phyloP scores from a whole-genome alignment of 2,888 invertebrate genomes.

The Leptopilina drosophilae region DNA sequence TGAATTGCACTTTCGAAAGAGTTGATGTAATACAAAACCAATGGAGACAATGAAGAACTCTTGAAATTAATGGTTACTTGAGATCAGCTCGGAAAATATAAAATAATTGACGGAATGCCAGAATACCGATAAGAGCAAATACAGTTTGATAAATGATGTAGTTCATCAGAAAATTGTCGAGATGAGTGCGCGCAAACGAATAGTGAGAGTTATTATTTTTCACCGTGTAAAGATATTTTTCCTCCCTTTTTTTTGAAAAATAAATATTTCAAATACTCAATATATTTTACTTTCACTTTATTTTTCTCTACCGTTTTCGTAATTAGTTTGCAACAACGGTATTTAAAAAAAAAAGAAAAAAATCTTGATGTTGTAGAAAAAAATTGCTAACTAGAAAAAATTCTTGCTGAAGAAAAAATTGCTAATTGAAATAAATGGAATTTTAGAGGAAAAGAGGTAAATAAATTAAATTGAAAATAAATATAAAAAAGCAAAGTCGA shows the following conservation, averaged over 20 bases:
- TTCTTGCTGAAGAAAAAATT: too few relatives aligned
- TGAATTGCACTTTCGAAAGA: neutral
- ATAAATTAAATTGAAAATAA: too few relatives aligned
- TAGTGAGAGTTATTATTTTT: neutral
- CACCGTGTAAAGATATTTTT: neutral
- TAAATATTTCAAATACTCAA: neutral
- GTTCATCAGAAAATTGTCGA: neutral
- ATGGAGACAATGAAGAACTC: constrained; percentile 21
- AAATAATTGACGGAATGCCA: constrained; percentile 28
- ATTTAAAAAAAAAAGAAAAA: too few relatives aligned
- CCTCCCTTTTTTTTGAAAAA: too few relatives aligned
- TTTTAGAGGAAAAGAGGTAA: too few relatives aligned
- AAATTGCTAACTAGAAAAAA: too few relatives aligned
- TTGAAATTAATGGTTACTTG: constrained; percentile 27
- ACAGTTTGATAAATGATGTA: constrained; percentile 18
- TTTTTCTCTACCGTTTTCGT: neutral
- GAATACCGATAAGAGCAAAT: constrained; percentile 21
- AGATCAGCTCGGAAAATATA: constrained; percentile 15
- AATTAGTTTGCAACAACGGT: too few relatives aligned
- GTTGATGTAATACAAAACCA: constrained; percentile 16
- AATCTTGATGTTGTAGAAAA: too few relatives aligned
- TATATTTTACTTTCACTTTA: neutral
- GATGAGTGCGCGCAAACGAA: neutral
- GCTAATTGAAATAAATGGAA: too few relatives aligned
- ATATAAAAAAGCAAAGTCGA: too few relatives aligned